A percentile compares a stretch with the other conserved stretches of the same genome.
These are phyloP conservation scores for Archivesica marissinica DNA, from an alignment of 1,140 invertebrate species.

Conservation along the genomic window DNA sequence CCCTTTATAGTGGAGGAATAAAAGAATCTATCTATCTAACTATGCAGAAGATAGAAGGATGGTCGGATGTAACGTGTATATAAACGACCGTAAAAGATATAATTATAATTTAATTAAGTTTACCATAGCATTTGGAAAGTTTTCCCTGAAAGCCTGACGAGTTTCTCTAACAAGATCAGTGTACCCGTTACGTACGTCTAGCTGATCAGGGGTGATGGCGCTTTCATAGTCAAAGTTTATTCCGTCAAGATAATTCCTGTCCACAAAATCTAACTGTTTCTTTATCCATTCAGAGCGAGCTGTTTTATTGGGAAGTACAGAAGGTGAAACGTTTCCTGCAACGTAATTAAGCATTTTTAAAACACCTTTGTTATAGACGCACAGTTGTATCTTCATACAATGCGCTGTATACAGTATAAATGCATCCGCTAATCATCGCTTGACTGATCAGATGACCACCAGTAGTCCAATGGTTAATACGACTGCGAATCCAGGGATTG, in stretches of 20 bases:
- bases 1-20: no score
- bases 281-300: neutral
- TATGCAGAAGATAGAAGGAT: no score
- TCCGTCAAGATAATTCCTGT: constrained; percentile 82
- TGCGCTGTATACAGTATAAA: neutral
- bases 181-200: constrained; percentile 72
- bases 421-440: neutral
- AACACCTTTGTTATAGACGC: neutral
- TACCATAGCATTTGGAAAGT: constrained; percentile 79
- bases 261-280: constrained; percentile 69
- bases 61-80: no score
- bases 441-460: neutral
- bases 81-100: no score
- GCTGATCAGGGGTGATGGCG: constrained; percentile 74
- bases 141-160: constrained; percentile 72
- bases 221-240: constrained; percentile 84
- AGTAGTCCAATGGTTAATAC: neutral
- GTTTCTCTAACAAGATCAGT: constrained; percentile 80
- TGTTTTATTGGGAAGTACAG: neutral
- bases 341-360: neutral
- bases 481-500: no score
- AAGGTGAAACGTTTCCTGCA: neutral
- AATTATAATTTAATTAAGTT: neutral
- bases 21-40: no score
- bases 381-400: neutral